A percentile compares a stretch with the other conserved stretches of the same genome.
Evolutionary conservation across 2,797 vertebrate genomes (phyloP).

Genomic region (Melanotaenia pygmaea): DNA sequence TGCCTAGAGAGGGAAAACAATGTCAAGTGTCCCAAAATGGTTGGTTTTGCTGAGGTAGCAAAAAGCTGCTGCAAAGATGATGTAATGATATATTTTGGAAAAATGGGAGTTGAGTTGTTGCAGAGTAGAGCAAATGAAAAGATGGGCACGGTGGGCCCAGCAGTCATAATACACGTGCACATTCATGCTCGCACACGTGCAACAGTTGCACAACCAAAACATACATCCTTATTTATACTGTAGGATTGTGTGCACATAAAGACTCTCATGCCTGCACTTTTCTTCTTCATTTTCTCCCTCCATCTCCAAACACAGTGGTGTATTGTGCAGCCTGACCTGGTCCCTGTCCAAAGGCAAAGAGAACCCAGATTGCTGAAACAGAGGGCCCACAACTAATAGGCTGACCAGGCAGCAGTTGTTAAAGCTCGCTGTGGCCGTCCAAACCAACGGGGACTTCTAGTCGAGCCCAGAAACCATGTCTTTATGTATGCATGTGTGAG

Average conservation of each 20-base stretch:
- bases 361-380: slow-evolving; percentile 81
- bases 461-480: slow-evolving; percentile 51
- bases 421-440: slow-evolving; percentile 64
- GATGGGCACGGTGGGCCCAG: slow-evolving; percentile 16
- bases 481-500: slow-evolving; percentile 12
- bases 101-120: slow-evolving; percentile 24
- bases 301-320: slow-evolving; percentile 72
- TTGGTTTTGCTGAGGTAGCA: slow-evolving; percentile 62
- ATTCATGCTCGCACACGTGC: slow-evolving; percentile 4
- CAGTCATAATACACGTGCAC: slow-evolving; percentile 5
- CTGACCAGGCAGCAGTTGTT: slow-evolving; percentile 69
- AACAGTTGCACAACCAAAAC: slow-evolving; percentile 41
- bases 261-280: slow-evolving; percentile 36
- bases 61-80: slow-evolving; percentile 52
- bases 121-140: slow-evolving; percentile 4
- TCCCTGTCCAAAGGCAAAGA: slow-evolving; percentile 76
- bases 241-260: slow-evolving; percentile 34
- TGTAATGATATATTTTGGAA: slow-evolving; percentile 42
- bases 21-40: slow-evolving; percentile 45
- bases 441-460: slow-evolving; percentile 69
- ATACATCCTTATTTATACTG: slow-evolving; percentile 41
- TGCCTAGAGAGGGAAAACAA: slow-evolving; percentile 35
- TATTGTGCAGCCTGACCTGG: slow-evolving; percentile 78
- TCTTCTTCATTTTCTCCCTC: slow-evolving; percentile 38
- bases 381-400: slow-evolving; percentile 72